A percentile compares a stretch with the other conserved stretches of the same genome.
These are phyloP conservation scores for Neolamprologus modestus DNA, from an alignment of 2,113 vertebrate species.

Conservation along the genomic window DNA sequence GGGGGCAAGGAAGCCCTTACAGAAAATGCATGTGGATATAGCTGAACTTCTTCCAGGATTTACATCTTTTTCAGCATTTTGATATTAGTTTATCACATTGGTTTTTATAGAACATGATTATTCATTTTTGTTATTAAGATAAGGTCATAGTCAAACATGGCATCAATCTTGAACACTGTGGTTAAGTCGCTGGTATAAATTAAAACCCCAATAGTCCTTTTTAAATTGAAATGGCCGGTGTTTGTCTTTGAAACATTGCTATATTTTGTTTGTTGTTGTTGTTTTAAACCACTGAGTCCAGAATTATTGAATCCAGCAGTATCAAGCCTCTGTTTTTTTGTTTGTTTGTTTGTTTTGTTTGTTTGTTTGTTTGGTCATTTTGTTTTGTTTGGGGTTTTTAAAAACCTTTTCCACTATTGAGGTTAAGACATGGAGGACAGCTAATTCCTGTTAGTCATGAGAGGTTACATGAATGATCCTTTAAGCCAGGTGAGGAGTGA, in stretches of 20 bases:
- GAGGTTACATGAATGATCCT: constrained; percentile 56
- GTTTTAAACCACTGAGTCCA: not conserved
- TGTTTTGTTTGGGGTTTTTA: not conserved
- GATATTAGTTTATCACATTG: not conserved
- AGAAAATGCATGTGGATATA: not conserved
- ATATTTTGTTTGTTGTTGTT: not conserved
- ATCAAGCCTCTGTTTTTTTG: not conserved
- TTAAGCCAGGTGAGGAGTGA: constrained; percentile 55
- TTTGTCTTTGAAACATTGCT: not conserved
- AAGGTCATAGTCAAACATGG: not conserved
- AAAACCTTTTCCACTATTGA: not conserved
- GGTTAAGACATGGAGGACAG: not conserved
- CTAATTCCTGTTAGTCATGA: constrained; percentile 41
- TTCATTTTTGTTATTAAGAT: not conserved
- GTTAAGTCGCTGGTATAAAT: not conserved
- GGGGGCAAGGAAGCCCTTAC: constrained; percentile 23
- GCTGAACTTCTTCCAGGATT: not conserved
- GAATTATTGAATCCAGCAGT: not conserved
- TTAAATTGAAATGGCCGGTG: not conserved
- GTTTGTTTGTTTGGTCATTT: not conserved
- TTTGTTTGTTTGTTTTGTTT: not conserved
- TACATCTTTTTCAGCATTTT: not conserved
- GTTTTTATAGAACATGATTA: not conserved
- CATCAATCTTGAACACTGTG: not conserved
- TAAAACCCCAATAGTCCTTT: not conserved